These are phyloP conservation scores for Allolobophora icterica DNA, from an alignment of 2,888 invertebrate genomes.

Conservation along the genomic window DNA sequence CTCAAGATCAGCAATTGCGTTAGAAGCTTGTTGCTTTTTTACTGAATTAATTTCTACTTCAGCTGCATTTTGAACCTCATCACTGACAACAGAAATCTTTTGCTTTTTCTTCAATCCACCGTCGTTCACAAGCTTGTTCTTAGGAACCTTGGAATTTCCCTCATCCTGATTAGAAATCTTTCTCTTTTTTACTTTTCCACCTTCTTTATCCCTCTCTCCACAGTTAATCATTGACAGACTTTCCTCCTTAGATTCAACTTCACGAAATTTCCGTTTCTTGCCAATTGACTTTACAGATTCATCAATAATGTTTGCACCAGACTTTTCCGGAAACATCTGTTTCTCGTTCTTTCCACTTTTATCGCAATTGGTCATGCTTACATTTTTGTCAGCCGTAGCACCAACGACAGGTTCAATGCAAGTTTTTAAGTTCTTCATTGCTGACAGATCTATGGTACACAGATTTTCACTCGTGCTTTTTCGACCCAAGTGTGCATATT, in stretches of 20 bases:
- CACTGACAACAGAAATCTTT: not conserved
- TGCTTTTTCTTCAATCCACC: not conserved
- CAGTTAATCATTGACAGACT: not conserved
- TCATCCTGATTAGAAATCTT: not conserved
- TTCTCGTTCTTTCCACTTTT: not conserved
- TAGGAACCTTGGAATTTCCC: not conserved
- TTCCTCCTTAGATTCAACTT: not conserved
- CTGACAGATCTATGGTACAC: not conserved
- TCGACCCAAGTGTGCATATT: conserved; percentile 13
- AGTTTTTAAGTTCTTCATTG: not conserved
- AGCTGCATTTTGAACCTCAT: not conserved
- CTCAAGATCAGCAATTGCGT: not conserved
- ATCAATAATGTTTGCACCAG: not conserved
- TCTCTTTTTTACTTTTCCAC: not conserved
- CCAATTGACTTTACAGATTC: not conserved
- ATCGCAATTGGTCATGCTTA: not conserved
- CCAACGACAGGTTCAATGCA: not conserved
- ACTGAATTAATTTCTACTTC: not conserved
- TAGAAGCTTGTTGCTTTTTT: not conserved
- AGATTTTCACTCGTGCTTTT: not conserved
- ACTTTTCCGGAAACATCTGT: not conserved
- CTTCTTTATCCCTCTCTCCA: not conserved
- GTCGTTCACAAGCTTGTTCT: not conserved
- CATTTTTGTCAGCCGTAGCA: not conserved
- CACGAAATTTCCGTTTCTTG: not conserved